These are phyloP conservation scores for Neopelma chrysocephalum DNA, from an alignment of 2,797 vertebrate genomes.

Conservation along the genomic window DNA sequence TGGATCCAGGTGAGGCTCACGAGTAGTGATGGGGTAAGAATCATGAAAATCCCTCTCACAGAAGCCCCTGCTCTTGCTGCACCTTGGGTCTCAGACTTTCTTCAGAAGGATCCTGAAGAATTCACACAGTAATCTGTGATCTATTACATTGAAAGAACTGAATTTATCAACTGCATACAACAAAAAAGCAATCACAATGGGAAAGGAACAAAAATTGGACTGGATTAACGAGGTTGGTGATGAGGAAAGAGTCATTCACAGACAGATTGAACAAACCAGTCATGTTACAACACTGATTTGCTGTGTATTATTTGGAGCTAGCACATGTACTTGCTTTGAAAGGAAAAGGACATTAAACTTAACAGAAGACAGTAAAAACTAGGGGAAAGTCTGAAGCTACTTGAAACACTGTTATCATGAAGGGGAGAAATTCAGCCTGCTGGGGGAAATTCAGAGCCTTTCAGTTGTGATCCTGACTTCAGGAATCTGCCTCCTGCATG, in stretches of 20 bases:
- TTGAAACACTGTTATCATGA: background rate
- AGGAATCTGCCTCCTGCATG: background rate
- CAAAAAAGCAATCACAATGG: background rate
- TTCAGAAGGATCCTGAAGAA: background rate
- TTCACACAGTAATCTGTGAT: background rate
- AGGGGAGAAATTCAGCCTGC: background rate
- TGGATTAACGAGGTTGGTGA: background rate
- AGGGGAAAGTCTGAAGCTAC: background rate
- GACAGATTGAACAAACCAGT: background rate
- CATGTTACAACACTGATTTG: background rate
- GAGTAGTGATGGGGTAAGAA: background rate
- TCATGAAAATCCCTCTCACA: background rate
- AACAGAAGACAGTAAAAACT: background rate
- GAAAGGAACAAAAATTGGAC: background rate
- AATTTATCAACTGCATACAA: background rate
- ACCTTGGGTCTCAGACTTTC: background rate
- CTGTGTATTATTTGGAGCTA: background rate
- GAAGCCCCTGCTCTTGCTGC: background rate
- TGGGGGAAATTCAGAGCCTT: background rate
- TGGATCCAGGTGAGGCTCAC: rapidly evolving
- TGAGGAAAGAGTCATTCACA: background rate
- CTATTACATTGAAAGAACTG: background rate
- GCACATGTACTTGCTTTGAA: background rate
- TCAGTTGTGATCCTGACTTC: background rate
- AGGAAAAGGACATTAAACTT: background rate